A percentile compares a stretch with the other conserved stretches of the same genome.
Conservation (phyloP, 2,113 vertebrate species). For the Macquaria australasica region DNA sequence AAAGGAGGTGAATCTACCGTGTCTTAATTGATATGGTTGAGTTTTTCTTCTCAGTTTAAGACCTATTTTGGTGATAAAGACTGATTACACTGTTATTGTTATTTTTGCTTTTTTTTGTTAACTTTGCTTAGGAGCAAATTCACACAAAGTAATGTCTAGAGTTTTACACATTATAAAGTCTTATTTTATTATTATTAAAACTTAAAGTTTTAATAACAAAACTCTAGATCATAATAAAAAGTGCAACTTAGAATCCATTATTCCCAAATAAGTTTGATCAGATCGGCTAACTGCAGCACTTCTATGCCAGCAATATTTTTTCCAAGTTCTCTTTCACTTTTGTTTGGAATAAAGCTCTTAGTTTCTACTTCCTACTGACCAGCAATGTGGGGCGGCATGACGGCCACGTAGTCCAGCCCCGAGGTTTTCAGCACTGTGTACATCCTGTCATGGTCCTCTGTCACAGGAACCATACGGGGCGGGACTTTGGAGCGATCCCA, state of each 20-base stretch:
- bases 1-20: background rate
- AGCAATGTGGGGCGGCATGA: conserved; percentile 92
- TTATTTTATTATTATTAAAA: background rate
- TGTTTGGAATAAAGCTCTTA: background rate
- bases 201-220: background rate
- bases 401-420: conserved; percentile 89
- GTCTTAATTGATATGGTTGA: background rate
- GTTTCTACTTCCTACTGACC: conserved; percentile 69
- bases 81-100: background rate
- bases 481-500: conserved; percentile 93
- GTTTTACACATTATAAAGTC: background rate
- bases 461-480: conserved; percentile 84
- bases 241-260: background rate
- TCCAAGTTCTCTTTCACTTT: background rate
- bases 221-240: background rate
- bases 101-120: background rate
- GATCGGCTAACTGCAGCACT: background rate
- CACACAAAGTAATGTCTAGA: background rate
- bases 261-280: background rate
- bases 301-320: background rate
- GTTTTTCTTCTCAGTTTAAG: background rate
- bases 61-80: background rate
- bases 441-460: conserved; percentile 92
- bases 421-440: conserved; percentile 87
- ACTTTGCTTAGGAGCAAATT: conserved; percentile 1